Base-by-base conservation (phyloP, 1,140 invertebrate species). In the Anadara kagoshimensis region DNA sequence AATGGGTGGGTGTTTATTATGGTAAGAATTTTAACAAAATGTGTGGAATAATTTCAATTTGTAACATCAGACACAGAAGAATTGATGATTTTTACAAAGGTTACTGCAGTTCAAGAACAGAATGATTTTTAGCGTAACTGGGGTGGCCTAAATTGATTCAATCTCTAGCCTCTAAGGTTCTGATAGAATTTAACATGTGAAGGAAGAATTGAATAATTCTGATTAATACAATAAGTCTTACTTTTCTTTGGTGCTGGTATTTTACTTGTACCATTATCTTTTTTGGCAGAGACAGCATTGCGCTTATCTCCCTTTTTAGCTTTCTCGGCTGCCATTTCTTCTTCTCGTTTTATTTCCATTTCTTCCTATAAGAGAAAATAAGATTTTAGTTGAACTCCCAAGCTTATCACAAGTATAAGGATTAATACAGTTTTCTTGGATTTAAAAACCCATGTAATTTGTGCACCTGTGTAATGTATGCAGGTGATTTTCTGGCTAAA, bases 191-290 rank as follows among this genome's bases (percentile, higher is more conserved):
- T 41, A 16, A 62, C 18, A 12, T 18, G 12, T 44, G 43, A 12
- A 8, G 24, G 12, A 44, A 43, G 10, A 43, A 36, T 14, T 16
- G 26, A n/a, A 0, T 36, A 22, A 62, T n/a, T n/a, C 7, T 36
- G 61, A 63, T 12, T 63, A 20, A 26, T 36, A 36, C n/a, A 36
- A 36, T 36, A 2, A 36, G 29, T 36, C 59, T 68, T 75, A 83
- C 83, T 75, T 78, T 81, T 84, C 59, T 78, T 78, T 16, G 84
- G 81, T 26, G 29, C 83, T 45, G 84, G 84, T 59, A 86, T 86
- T 75, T 83, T 86, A 62, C 79, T 78, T n/a, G 47, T 24, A 22
- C 72, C 75, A 54, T 72, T 76, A 24, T 76, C 78, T 45, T 79
- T 78, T 65, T 82, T 82, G 20, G 75, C 66, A 24, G 44, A 65